Percentiles rank a stretch among this genome's conserved stretches.
Evolutionary conservation across 2,888 invertebrate genomes (phyloP).

Genomic region (Masnerella sp.): DNA sequence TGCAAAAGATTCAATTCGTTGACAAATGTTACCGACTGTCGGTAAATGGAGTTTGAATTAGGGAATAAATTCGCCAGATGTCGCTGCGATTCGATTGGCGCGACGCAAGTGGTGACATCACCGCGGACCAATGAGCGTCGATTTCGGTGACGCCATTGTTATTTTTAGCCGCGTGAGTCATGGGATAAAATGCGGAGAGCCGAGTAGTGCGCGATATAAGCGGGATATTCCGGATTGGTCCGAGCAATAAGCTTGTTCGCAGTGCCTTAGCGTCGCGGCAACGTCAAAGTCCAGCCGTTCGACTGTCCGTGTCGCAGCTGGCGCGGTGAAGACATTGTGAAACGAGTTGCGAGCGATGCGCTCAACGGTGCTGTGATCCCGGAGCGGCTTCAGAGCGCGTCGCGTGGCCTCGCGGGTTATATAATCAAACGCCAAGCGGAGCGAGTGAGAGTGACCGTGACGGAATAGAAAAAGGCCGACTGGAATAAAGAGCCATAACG

Average conservation of each 20-base stretch:
- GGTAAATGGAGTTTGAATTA: not conserved
- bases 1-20: no score
- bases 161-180: slow-evolving; percentile 42
- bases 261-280: slow-evolving; percentile 31
- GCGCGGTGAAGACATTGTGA: not conserved
- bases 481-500: slow-evolving; percentile 44
- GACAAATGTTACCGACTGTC: no score
- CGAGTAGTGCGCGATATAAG: slow-evolving; percentile 29
- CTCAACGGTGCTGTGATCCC: not conserved
- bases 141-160: slow-evolving; percentile 20
- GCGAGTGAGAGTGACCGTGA: slow-evolving; percentile 44
- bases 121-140: slow-evolving; percentile 9
- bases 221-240: slow-evolving; percentile 28
- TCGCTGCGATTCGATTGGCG: not conserved
- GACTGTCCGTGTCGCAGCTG: slow-evolving; percentile 15
- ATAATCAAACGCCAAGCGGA: slow-evolving; percentile 39
- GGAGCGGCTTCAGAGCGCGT: not conserved
- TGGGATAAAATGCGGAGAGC: slow-evolving; percentile 24
- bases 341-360: not conserved
- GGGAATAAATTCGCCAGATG: no score
- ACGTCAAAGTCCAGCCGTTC: no score
- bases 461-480: slow-evolving; percentile 33
- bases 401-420: slow-evolving; percentile 56
- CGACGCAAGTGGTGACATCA: slow-evolving; percentile 16
- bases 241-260: slow-evolving; percentile 21